Evolutionary conservation across 1,140 invertebrate genomes (phyloP), one percentile per base, ranked within the genome.

Genomic region (Drosophila miranda): DNA sequence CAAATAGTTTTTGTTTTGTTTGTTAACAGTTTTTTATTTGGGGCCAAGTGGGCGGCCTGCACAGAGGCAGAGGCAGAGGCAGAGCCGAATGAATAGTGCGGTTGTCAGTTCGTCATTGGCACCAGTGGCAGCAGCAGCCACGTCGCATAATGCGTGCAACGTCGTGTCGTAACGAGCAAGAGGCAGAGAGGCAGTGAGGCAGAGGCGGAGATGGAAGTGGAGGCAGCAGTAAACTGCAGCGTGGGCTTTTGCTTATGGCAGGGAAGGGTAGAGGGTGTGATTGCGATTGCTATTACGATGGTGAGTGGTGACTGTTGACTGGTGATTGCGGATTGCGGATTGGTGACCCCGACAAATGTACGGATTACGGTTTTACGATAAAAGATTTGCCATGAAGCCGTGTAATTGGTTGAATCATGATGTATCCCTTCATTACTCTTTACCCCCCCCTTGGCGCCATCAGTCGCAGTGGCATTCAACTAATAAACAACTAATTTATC

Each of bases 141-240:
- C 48, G 44, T 77, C 70, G 69, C 78, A 81, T 81, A 82, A 83
- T 81, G 69, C 70, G 74, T 79, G 70, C 72, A 38, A 38, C 34
- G 34, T 38, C 76, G 80, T 83, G 80, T 80, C 80, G 80, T 83
- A 83, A 83, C 63, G 50, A 14, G 48, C 63, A 11, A 38, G 34
- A 38, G 30, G 41, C 46, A 46, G 54, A 46, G 38, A 30, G 16
- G 16, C 56, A 46, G 16, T 16, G 43, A 30, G 16, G 42, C 23
- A 2, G 28, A 6, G 44, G 45, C 38, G 23, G 30, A 0, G 41
- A 57, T 30, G n/a, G 16, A 9, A 38, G 16, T 41, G 19, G 14
- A 9, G 34, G 4, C 41, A 49, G 53, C 70, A 46, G 66, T 68
- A 76, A 73, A 76, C 69, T 73, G 62, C 62, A 68, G 52, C 44